Conservation (phyloP, 30 jellyfish, hydroid and myxozoan species). For the Morbakka virulenta region DNA sequence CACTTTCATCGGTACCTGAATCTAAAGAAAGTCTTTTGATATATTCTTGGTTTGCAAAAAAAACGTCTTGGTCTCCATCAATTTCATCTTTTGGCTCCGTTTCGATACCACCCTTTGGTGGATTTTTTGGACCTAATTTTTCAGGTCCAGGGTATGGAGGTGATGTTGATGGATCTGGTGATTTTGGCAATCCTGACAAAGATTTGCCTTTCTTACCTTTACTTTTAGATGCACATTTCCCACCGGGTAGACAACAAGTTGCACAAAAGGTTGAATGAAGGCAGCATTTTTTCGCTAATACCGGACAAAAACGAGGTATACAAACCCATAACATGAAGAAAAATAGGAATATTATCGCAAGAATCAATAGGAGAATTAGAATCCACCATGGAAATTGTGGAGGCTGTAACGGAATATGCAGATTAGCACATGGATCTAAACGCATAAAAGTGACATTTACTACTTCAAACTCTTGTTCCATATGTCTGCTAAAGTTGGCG, state of each 20-base stretch:
- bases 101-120: constrained; percentile 13
- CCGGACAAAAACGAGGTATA: constrained; percentile 83
- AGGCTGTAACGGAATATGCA: constrained; percentile 2
- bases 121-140: neutral
- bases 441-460: constrained; percentile 12
- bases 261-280: constrained; percentile 29
- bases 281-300: constrained; percentile 53
- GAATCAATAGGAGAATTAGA: constrained; percentile 52
- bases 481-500: constrained; percentile 23
- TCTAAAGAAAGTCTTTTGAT: neutral
- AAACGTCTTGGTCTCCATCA: neutral
- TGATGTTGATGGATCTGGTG: neutral
- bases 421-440: constrained; percentile 31
- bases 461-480: constrained; percentile 79
- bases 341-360: constrained; percentile 69
- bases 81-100: constrained; percentile 41
- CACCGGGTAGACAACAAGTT: constrained; percentile 75
- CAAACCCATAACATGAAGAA: constrained; percentile 89
- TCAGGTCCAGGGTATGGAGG: neutral
- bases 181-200: neutral
- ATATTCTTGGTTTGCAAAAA: neutral
- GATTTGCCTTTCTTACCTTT: neutral
- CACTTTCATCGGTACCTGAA: neutral
- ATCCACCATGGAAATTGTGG: constrained; percentile 90
- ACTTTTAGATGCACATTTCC: constrained; percentile 68